A percentile compares a stretch with the other conserved stretches of the same genome.
Evolutionary conservation across 2,797 vertebrate genomes (phyloP).

Genomic region (Orestias chungarensis): DNA sequence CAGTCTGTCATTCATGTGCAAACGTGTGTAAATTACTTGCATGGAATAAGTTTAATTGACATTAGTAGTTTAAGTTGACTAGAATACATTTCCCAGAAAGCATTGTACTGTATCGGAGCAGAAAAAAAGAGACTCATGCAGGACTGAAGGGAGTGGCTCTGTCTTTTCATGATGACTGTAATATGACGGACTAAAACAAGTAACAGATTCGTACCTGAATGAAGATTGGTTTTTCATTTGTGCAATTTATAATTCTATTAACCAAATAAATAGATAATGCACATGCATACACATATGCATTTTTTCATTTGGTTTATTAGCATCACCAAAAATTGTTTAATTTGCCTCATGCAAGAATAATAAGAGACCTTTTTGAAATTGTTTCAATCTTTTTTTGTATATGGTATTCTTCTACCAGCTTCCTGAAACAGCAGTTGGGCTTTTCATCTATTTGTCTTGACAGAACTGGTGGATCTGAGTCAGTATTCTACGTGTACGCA

Average conservation of each 20-base stretch:
- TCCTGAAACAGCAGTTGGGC: no score
- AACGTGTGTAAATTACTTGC: conserved; percentile 4
- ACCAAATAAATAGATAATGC: neutral
- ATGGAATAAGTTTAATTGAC: conserved; percentile 39
- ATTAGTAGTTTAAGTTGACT: conserved; percentile 39
- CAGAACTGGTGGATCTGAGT: neutral
- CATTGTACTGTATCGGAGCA: conserved; percentile 39
- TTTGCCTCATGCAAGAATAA: neutral
- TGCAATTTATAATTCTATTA: neutral
- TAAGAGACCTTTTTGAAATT: neutral
- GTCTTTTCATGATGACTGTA: neutral
- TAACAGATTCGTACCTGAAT: neutral
- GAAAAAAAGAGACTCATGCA: conserved; percentile 48
- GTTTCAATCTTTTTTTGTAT: no score
- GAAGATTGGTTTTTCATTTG: neutral
- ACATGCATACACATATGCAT: neutral
- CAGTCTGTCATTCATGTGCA: conserved; percentile 2
- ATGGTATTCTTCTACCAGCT: neutral
- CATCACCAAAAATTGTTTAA: neutral
- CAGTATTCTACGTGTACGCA: neutral
- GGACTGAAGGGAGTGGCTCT: conserved; percentile 69
- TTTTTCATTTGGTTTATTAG: neutral
- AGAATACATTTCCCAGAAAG: conserved; percentile 71
- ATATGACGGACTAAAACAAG: neutral
- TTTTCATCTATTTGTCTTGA: neutral